Conservation (phyloP, 2,113 vertebrate genomes). For the Halichoerus grypus region DNA sequence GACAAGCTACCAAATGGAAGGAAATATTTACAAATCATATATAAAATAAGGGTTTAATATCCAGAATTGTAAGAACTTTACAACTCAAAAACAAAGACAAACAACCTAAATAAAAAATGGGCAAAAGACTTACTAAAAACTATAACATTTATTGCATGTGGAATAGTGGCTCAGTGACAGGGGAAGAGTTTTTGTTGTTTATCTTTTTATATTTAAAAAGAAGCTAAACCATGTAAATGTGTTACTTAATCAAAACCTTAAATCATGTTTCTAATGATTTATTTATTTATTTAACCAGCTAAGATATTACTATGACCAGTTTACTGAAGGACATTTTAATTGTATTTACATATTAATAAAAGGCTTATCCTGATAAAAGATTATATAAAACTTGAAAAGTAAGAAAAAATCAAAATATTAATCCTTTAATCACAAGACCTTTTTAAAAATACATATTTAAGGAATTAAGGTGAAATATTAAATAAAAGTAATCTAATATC, state of each 20-base stretch:
- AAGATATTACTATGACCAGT: neutral
- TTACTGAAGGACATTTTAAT: constrained; percentile 29
- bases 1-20: neutral
- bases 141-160: neutral
- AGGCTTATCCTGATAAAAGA: neutral
- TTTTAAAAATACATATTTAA: constrained; percentile 23
- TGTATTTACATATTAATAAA: constrained; percentile 13
- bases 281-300: constrained; percentile 4
- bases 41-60: neutral
- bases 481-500: constrained; percentile 42
- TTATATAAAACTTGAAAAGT: constrained; percentile 7
- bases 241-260: constrained; percentile 46
- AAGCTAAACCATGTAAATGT: neutral
- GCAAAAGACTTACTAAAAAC: neutral
- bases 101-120: constrained; percentile 10
- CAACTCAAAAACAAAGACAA: constrained; percentile 39
- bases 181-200: neutral
- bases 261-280: neutral
- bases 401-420: constrained; percentile 38
- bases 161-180: neutral
- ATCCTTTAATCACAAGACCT: neutral
- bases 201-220: constrained; percentile 35
- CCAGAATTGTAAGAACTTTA: constrained; percentile 4
- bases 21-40: constrained; percentile 20
- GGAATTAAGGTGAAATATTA: constrained; percentile 26